phyloP scores from a whole-genome alignment of 1,140 invertebrate species.

The Lasioglossum albipes region DNA sequence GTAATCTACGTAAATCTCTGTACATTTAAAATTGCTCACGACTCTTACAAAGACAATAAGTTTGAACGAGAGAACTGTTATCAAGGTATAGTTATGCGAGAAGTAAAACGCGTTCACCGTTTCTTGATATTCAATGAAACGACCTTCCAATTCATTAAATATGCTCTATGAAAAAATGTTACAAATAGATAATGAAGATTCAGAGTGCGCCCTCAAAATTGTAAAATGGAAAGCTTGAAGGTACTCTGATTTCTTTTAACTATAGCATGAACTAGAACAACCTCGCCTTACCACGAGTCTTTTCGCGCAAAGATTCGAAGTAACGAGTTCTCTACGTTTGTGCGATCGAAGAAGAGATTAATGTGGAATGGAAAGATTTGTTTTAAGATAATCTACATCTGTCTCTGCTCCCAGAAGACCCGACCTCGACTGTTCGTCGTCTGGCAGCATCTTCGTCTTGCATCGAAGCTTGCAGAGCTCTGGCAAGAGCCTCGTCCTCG shows the following conservation, averaged over 20 bases:
- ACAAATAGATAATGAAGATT: neutral
- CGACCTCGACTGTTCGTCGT: constrained; percentile 65
- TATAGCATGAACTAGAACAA: neutral
- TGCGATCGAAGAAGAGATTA: constrained; percentile 10
- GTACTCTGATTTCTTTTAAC: neutral
- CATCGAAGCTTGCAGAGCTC: constrained; percentile 89
- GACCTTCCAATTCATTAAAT: neutral
- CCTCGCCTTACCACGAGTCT: too few relatives aligned
- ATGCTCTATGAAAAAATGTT: neutral
- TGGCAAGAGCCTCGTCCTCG: constrained; percentile 93
- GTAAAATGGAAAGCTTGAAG: neutral
- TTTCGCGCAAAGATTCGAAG: neutral
- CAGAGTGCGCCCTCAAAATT: neutral
- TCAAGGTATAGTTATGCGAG: neutral
- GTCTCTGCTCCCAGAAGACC: constrained; percentile 77
- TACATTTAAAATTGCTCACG: constrained; percentile 7
- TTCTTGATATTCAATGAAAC: neutral
- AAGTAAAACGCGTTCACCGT: constrained; percentile 3
- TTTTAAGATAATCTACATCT: constrained; percentile 80
- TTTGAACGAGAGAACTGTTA: neutral
- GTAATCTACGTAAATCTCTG: neutral
- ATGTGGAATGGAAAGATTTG: neutral
- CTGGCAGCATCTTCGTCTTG: constrained; percentile 79
- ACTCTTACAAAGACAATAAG: neutral
- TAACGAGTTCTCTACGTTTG: constrained; percentile 8